Evolutionary conservation across 2,113 vertebrate genomes (phyloP), one percentile per base, ranked within the genome.

Genomic region (Entomyzon cyanotis): DNA sequence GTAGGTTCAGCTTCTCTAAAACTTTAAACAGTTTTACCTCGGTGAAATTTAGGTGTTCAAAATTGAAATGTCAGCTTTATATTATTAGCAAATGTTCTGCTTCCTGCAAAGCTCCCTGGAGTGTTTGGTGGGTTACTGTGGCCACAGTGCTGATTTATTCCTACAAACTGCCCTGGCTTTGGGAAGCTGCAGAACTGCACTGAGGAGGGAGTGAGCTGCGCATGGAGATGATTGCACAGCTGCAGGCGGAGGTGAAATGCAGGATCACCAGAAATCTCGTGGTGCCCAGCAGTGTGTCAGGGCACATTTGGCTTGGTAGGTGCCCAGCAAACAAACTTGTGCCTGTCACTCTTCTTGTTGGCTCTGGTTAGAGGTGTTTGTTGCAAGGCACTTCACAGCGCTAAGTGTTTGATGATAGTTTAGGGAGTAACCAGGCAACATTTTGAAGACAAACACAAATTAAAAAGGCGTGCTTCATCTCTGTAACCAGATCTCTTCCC

Each of bases 381-480:
- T 84, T 67, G 64, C 30, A 6, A 50, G 88, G 44, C 35, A 12
- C 70, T 80, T 65, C 23, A 5, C 64, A 31, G 79, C 13, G 79
- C 59, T 55, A 85, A 91, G 95, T 73, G 92, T 94, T 90, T 83
- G 94, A 25, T 90, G 78, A 91, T 76, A 55, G 76, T 84, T 87
- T 52, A 44, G 74, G 89, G 80, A 86, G 96, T 97, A 92, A 28
- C 96, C 53, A 95, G 89, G 96, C 96, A 96, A 97, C 96, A 89
- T 87, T 90, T 75, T 42, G 58, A 30, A 89, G 94, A 39, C 73
- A 92, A 95, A 89, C 85, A 94, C 50, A 55, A 87, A 92, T 81
- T 87, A 73, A 56, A 84, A 71, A 84, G 80, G 30, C 75, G 6
- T 56, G 46, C 41, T 83, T 75, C 63, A 27, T 71, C 80, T 52